These are phyloP conservation scores for Phyllotis vaccarum DNA, from an alignment of 2,797 vertebrate species.

Conservation along the genomic window DNA sequence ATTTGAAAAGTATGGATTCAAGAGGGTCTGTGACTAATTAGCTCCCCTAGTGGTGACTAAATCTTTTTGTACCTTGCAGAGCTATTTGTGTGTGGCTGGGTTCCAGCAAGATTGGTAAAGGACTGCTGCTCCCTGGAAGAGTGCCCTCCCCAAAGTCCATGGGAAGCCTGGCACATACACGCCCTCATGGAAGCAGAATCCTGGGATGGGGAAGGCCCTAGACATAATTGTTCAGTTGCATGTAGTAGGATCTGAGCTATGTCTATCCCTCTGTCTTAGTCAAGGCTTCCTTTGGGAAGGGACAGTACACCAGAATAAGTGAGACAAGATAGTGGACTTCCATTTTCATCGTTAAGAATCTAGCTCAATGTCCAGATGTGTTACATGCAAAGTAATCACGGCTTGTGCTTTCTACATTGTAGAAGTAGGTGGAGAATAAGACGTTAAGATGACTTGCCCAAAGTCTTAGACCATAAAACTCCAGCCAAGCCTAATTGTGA, in stretches of 20 bases:
- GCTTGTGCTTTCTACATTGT: background rate
- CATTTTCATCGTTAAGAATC: conserved; percentile 6
- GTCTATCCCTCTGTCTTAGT: background rate
- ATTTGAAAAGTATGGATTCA: background rate
- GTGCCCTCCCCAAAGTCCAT: background rate
- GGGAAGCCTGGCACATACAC: background rate
- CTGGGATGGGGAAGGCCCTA: background rate
- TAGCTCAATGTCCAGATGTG: background rate
- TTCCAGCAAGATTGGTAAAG: conserved; percentile 8
- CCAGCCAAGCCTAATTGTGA: background rate
- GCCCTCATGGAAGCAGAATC: background rate
- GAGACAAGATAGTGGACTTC: conserved; percentile 2
- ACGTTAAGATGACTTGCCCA: conserved; percentile 10
- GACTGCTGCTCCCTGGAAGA: conserved; percentile 12
- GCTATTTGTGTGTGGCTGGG: background rate
- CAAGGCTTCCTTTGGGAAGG: conserved; percentile 39
- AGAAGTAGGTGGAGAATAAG: background rate
- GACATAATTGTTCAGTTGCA: background rate
- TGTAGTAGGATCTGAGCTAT: background rate
- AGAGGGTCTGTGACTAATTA: background rate
- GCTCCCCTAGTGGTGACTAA: background rate
- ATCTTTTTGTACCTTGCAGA: background rate
- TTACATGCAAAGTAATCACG: conserved; percentile 7
- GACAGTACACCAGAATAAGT: background rate
- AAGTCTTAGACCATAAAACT: background rate